phyloP scores from a whole-genome alignment of 1,140 invertebrate species.

The Apis dorsata region DNA sequence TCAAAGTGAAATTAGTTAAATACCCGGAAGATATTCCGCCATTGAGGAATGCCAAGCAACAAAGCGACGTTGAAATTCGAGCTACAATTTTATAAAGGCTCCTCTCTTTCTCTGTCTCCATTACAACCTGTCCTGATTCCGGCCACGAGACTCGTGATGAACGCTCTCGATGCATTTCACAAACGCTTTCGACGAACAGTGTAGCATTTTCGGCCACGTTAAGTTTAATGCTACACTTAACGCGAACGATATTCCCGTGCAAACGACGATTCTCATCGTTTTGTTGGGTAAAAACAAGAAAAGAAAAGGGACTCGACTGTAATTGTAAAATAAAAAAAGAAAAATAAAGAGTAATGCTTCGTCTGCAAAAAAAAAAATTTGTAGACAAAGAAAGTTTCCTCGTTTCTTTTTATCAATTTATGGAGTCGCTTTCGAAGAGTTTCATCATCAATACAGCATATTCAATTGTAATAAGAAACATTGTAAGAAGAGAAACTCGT shows the following conservation, averaged over 20 bases:
- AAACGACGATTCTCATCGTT: background rate
- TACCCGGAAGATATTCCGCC: background rate
- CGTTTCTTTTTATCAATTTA: too few species aligned
- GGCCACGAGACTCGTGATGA: background rate
- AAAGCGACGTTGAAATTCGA: background rate
- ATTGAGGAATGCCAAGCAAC: background rate
- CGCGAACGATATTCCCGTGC: slow-evolving; percentile 32
- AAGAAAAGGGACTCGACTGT: background rate
- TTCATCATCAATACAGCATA: too few species aligned
- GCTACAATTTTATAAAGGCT: background rate
- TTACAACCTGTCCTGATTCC: background rate
- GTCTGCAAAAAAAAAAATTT: background rate
- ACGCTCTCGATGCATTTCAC: slow-evolving; percentile 4
- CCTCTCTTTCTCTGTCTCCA: background rate
- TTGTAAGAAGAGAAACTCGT: too few species aligned
- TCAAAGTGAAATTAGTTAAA: slow-evolving; percentile 11
- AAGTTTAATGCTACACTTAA: slow-evolving; percentile 35
- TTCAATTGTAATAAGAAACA: too few species aligned
- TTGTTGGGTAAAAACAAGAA: background rate
- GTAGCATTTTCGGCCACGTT: background rate
- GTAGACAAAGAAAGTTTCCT: too few species aligned
- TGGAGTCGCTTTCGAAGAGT: too few species aligned
- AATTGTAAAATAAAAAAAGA: background rate
- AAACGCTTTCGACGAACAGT: background rate
- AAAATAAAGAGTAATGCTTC: too few species aligned